Evolutionary conservation across 2,113 vertebrate species (phyloP).

Genomic region (Rafetus swinhoei): DNA sequence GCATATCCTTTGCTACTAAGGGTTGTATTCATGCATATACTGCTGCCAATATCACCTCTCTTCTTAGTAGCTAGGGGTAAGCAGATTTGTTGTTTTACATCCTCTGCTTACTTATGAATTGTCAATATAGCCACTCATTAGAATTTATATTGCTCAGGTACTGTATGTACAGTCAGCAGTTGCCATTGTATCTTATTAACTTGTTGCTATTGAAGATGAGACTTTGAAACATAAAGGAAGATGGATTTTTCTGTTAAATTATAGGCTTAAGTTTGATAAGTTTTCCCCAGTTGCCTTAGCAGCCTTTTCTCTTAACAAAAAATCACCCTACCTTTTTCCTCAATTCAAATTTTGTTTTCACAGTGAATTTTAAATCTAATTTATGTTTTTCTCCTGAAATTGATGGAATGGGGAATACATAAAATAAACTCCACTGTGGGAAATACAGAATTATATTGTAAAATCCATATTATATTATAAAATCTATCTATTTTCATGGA

Average conservation of each 20-base stretch:
- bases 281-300: not conserved
- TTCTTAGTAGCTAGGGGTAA: constrained; percentile 20
- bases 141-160: not conserved
- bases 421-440: not conserved
- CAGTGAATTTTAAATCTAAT: not conserved
- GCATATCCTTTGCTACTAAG: constrained; percentile 6
- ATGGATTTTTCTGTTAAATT: constrained; percentile 1
- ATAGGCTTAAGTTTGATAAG: not conserved
- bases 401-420: not conserved
- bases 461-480: not conserved
- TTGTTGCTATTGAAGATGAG: constrained; percentile 37
- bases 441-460: not conserved
- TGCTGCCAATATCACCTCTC: constrained; percentile 24
- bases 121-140: not conserved
- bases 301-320: not conserved
- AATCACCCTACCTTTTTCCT: not conserved
- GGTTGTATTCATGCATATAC: not conserved
- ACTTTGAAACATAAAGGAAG: not conserved
- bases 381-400: not conserved
- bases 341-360: not conserved
- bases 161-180: not conserved
- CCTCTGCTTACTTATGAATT: not conserved
- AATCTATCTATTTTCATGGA: not conserved
- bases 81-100: constrained; percentile 26
- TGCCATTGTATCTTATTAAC: not conserved